A percentile compares a stretch with the other conserved stretches of the same genome.
These are phyloP conservation scores for Carcina quercana DNA, from an alignment of 2,888 invertebrate genomes.

Conservation along the genomic window DNA sequence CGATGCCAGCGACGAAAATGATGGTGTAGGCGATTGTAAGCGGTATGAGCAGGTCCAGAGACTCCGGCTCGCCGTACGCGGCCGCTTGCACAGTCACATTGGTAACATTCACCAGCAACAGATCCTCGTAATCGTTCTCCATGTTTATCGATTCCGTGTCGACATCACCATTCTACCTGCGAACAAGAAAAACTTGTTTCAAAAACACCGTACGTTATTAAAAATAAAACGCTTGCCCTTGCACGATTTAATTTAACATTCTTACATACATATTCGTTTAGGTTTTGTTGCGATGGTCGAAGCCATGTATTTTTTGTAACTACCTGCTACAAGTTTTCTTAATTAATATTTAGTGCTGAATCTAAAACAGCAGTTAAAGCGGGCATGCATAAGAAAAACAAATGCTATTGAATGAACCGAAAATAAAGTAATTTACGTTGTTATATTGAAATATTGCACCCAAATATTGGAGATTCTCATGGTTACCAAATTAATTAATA, in stretches of 20 bases:
- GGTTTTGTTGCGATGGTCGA: too few species aligned
- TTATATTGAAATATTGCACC: too few species aligned
- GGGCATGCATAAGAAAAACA: too few species aligned
- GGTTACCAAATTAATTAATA: too few species aligned
- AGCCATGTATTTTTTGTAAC: too few species aligned
- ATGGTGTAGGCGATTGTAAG: slow-evolving; percentile 79
- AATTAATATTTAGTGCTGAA: too few species aligned
- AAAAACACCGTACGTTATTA: background rate
- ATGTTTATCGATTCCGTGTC: slow-evolving; percentile 25
- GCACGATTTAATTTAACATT: slow-evolving; percentile 1
- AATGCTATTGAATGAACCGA: too few species aligned
- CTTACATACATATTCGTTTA: background rate
- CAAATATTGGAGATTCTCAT: too few species aligned
- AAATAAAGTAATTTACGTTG: too few species aligned
- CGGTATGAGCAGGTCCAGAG: slow-evolving; percentile 77
- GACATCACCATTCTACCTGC: slow-evolving; percentile 38
- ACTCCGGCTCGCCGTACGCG: slow-evolving; percentile 54
- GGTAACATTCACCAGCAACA: slow-evolving; percentile 35
- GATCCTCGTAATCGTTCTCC: slow-evolving; percentile 35
- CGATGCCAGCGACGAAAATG: slow-evolving; percentile 82
- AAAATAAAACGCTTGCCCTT: background rate
- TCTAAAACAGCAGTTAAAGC: too few species aligned
- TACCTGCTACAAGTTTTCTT: too few species aligned
- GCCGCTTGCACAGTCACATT: slow-evolving; percentile 33
- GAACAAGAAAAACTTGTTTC: slow-evolving; percentile 24